Conservation (phyloP, 2,888 invertebrate species). For the Hydroisotoma schaefferi region DNA sequence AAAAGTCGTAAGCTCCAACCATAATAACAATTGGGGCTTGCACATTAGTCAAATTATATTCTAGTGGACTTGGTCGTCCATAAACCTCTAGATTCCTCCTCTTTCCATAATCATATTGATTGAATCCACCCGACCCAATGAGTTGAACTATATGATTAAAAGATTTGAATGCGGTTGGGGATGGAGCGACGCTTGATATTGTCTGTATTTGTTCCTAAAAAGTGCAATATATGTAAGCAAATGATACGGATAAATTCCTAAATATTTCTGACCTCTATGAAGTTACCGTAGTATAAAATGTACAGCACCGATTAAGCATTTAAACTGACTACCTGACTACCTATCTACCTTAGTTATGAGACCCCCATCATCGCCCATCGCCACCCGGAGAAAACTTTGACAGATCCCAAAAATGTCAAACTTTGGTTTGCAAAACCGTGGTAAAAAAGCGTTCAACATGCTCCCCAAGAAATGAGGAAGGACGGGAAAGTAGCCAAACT, state of each 20-base stretch:
- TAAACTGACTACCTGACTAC: too few relatives aligned
- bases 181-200: slow-evolving; percentile 20
- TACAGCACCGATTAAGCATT: too few relatives aligned
- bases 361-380: slow-evolving; percentile 27
- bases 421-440: slow-evolving; percentile 25
- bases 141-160: slow-evolving; percentile 24
- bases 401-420: slow-evolving; percentile 28
- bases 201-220: slow-evolving; percentile 18
- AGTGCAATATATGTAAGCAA: too few relatives aligned
- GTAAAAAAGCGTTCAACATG: slow-evolving; percentile 20
- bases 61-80: slow-evolving; percentile 14
- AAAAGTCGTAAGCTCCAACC: slow-evolving; percentile 24
- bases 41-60: slow-evolving; percentile 23
- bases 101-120: slow-evolving; percentile 25
- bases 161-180: neutral
- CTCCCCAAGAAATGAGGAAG: slow-evolving; percentile 9
- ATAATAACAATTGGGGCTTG: slow-evolving; percentile 16
- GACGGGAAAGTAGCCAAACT: slow-evolving; percentile 5
- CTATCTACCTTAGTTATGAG: slow-evolving; percentile 20
- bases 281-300: too few relatives aligned
- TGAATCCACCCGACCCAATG: slow-evolving; percentile 20
- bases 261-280: too few relatives aligned
- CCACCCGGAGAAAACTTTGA: slow-evolving; percentile 1
- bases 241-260: too few relatives aligned
- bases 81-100: slow-evolving; percentile 13